Evolutionary conservation across 1,140 invertebrate species (phyloP).

Genomic region (Nylanderia fulva): DNA sequence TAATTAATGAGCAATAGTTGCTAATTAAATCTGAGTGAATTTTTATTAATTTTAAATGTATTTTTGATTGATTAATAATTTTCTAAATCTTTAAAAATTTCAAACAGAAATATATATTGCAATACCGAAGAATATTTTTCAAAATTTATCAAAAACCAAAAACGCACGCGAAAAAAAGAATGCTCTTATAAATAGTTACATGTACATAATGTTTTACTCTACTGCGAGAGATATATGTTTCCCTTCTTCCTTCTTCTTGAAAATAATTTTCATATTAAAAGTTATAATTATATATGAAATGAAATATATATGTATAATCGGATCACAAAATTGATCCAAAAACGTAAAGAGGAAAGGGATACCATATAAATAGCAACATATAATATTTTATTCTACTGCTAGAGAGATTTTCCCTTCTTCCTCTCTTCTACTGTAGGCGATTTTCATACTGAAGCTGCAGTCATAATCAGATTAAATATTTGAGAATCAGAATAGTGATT

Average conservation of each 20-base stretch:
- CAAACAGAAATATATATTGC: neutral
- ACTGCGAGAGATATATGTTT: too few relatives aligned
- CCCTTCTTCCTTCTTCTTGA: too few relatives aligned
- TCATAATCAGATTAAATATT: constrained; percentile 15
- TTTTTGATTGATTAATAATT: neutral
- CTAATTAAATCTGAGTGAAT: neutral
- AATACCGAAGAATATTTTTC: too few relatives aligned
- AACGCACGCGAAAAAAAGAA: too few relatives aligned
- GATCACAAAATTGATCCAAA: neutral
- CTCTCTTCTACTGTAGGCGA: constrained; percentile 30
- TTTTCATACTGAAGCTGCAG: constrained; percentile 8
- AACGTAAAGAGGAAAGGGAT: neutral
- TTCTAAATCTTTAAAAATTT: constrained; percentile 25
- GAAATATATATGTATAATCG: too few relatives aligned
- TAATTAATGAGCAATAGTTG: neutral
- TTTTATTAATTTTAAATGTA: neutral
- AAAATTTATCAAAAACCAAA: too few relatives aligned
- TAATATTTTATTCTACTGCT: neutral
- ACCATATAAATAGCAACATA: neutral
- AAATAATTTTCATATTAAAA: too few relatives aligned
- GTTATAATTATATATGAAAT: too few relatives aligned
- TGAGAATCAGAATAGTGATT: neutral
- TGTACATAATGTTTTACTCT: too few relatives aligned
- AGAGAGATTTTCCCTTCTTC: constrained; percentile 51
- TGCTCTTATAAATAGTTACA: too few relatives aligned